phyloP scores from a whole-genome alignment of 2,797 vertebrate genomes.

The Antrozous pallidus region DNA sequence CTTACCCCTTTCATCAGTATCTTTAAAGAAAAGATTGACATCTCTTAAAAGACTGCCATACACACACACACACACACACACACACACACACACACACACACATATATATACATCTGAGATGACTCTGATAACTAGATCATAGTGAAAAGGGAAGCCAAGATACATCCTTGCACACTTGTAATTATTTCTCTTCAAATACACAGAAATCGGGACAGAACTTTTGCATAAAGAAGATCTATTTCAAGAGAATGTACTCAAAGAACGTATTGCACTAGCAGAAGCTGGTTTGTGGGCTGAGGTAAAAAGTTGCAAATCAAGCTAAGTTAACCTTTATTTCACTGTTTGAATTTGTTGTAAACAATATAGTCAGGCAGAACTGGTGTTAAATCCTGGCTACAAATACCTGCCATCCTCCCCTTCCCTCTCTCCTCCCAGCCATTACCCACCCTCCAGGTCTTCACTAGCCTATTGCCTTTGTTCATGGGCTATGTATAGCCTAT shows the following conservation, averaged over 20 bases:
- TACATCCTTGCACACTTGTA: background rate
- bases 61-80: too few species aligned
- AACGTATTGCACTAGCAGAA: conserved; percentile 72
- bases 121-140: background rate
- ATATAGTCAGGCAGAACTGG: background rate
- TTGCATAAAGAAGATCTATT: conserved; percentile 60
- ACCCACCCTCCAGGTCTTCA: too few species aligned
- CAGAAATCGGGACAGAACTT: conserved; percentile 78
- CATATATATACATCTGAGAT: background rate
- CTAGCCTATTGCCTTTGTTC: too few species aligned
- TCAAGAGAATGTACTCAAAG: conserved; percentile 59
- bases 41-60: background rate
- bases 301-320: conserved; percentile 51
- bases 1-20: background rate
- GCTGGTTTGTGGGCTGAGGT: conserved; percentile 75
- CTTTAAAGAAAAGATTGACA: background rate
- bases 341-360: background rate
- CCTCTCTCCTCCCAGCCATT: too few species aligned
- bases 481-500: too few species aligned
- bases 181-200: conserved; percentile 54
- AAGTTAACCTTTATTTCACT: background rate
- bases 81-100: too few species aligned
- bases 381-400: background rate
- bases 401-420: too few species aligned
- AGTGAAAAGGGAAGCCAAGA: conserved; percentile 11